Percentiles rank a stretch among this genome's conserved stretches.
Conservation (phyloP, 2,797 vertebrate species). For the Ctenopoma kingsleyae region DNA sequence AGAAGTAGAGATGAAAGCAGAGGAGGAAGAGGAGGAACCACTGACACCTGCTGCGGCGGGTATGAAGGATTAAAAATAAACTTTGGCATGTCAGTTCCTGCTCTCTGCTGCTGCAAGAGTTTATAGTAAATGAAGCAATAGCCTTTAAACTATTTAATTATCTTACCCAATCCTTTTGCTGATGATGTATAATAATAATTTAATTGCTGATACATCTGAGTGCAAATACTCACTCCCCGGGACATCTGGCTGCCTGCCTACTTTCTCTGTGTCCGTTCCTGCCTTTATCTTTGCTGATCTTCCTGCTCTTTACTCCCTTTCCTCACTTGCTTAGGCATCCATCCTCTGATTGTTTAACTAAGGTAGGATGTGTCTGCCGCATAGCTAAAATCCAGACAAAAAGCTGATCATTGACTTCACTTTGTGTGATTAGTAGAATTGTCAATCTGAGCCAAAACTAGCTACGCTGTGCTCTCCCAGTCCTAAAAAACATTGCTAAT, state of each 20-base stretch:
- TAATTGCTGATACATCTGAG: neutral
- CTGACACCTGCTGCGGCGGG: slow-evolving; percentile 61
- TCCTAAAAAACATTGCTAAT: slow-evolving; percentile 25
- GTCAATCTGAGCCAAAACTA: slow-evolving; percentile 48
- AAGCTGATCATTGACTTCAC: slow-evolving; percentile 71
- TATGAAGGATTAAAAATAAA: slow-evolving; percentile 53
- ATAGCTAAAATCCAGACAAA: slow-evolving; percentile 50
- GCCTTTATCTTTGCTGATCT: neutral
- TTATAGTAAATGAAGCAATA: neutral
- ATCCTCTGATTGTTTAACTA: slow-evolving; percentile 35
- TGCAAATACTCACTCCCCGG: neutral
- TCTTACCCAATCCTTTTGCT: slow-evolving; percentile 2
- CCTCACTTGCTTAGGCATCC: slow-evolving; percentile 10
- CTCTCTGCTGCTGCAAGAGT: neutral
- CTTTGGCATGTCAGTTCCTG: neutral
- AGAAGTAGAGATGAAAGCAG: slow-evolving; percentile 75
- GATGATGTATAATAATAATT: slow-evolving; percentile 11
- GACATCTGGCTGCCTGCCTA: slow-evolving; percentile 36
- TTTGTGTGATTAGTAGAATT: slow-evolving; percentile 77
- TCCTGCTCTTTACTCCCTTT: neutral
- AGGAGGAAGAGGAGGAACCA: slow-evolving; percentile 60
- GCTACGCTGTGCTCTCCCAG: slow-evolving; percentile 57
- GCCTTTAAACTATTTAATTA: neutral
- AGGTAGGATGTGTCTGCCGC: slow-evolving; percentile 47
- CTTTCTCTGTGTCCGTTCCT: neutral